Evolutionary conservation across 2,888 invertebrate species (phyloP), one percentile per base, ranked within the genome.

Genomic region (Megastigmus dorsalis): DNA sequence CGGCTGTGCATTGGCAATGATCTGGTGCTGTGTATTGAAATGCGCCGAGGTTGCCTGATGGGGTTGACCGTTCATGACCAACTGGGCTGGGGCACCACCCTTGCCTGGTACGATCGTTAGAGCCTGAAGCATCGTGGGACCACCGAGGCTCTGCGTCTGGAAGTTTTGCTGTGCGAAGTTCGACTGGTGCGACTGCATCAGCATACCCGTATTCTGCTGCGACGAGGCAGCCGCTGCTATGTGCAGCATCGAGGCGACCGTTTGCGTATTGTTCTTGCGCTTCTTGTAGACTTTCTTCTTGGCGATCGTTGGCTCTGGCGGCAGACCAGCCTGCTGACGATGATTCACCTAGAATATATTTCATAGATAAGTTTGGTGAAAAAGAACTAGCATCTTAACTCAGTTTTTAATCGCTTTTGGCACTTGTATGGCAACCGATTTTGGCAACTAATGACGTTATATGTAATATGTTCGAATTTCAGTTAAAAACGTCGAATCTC

Each of bases 91-190:
- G 2, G 92, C 91, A 2, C 93, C 93, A 0, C 91, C 92, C 86
- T 94, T 94, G 10, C 93, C 93, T 0, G 94, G 94, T 1, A 95
- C 92, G 72, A 95, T 93, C 2, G 94, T 94, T 60, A 94, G 86
- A 1, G 94, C 94, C 86, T 94, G 94, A 82, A 94, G 89, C 90
- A 94, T 92, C 89, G 93, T 92, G 89, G 93, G 93, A 1, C 92
- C 91, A 0, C 93, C 91, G 76, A 93, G 89, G 77, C 92, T 92
- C 80, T 92, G 92, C 80, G 95, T 89, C 82, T 95, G 94, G 83
- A 95, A 95, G 76, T 93, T 91, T 80, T 95, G 93, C 55, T 94
- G 93, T 1, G 93, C 92, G 82, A 93, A 94, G 72, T 88, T 87
- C 13, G 87, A 86, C 52, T 87, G 85, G 45, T 87, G 85, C 13